A percentile compares a stretch with the other conserved stretches of the same genome.
These are phyloP conservation scores for Peromyscus leucopus DNA, from an alignment of 2,113 vertebrate genomes.

Conservation along the genomic window DNA sequence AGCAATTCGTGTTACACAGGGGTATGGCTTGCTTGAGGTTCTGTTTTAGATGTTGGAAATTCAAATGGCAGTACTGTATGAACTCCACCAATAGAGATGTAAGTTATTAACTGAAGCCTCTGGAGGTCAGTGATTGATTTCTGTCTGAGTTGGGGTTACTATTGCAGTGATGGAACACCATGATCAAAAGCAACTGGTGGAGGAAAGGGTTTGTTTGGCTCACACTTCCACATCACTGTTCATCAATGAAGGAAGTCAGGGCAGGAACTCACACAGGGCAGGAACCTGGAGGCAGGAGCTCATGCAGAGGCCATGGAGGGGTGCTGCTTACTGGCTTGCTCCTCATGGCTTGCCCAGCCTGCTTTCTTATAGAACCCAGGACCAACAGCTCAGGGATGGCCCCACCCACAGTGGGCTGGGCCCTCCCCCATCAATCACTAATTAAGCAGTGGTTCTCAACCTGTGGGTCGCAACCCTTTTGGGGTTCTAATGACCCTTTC, in stretches of 20 bases:
- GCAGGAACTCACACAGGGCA: not conserved
- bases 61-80: not conserved
- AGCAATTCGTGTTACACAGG: not conserved
- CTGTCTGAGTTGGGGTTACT: not conserved
- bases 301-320: not conserved
- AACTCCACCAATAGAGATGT: not conserved
- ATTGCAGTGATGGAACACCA: not conserved
- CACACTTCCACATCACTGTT: not conserved
- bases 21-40: not conserved
- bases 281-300: too few species aligned
- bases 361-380: not conserved
- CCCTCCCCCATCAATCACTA: not conserved
- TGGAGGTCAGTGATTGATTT: not conserved
- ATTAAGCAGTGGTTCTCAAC: too few species aligned
- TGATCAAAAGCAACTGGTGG: not conserved
- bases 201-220: not conserved
- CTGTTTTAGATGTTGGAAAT: not conserved
- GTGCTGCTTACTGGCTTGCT: not conserved
- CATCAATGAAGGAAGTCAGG: not conserved
- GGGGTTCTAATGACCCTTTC: too few species aligned
- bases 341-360: not conserved
- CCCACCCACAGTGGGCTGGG: not conserved
- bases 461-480: too few species aligned
- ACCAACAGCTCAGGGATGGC: not conserved
- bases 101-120: not conserved